Percentiles rank a stretch among this genome's conserved stretches.
Conservation (phyloP, 2,113 vertebrate species). For the Alosa alosa region DNA sequence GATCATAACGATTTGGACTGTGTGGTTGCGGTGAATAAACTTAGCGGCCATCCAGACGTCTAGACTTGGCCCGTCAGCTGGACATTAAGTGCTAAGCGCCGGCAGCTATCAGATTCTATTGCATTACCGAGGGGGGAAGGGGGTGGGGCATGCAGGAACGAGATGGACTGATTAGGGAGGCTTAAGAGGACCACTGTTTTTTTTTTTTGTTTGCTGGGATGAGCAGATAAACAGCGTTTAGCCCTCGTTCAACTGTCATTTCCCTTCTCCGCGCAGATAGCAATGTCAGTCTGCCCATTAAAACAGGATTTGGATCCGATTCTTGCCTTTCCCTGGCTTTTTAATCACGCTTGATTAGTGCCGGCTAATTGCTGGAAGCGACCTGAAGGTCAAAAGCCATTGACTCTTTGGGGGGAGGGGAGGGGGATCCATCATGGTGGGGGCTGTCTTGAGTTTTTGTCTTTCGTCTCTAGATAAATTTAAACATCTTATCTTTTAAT, state of each 20-base stretch:
- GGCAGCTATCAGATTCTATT: background rate
- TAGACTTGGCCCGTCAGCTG: background rate
- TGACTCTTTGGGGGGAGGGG: background rate
- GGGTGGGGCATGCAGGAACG: background rate
- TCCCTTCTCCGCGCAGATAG: constrained; percentile 61
- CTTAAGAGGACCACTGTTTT: constrained; percentile 32
- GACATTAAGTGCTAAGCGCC: background rate
- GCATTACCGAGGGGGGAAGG: background rate
- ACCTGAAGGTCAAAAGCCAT: constrained; percentile 47
- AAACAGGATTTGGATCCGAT: constrained; percentile 51
- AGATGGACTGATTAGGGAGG: constrained; percentile 10
- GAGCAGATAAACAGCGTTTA: constrained; percentile 67
- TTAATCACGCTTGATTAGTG: constrained; percentile 46
- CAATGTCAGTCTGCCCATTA: constrained; percentile 51
- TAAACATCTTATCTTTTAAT: constrained; percentile 42
- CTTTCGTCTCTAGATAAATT: constrained; percentile 23
- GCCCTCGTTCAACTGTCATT: constrained; percentile 60
- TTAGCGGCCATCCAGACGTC: constrained; percentile 1
- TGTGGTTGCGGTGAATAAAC: background rate
- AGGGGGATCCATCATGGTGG: background rate
- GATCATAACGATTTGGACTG: background rate
- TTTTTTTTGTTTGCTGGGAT: constrained; percentile 52
- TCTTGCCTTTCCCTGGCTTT: constrained; percentile 34
- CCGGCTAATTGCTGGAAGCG: background rate
- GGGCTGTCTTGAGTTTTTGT: background rate